phyloP scores from a whole-genome alignment of 2,113 vertebrate genomes.

The Athene cunicularia region DNA sequence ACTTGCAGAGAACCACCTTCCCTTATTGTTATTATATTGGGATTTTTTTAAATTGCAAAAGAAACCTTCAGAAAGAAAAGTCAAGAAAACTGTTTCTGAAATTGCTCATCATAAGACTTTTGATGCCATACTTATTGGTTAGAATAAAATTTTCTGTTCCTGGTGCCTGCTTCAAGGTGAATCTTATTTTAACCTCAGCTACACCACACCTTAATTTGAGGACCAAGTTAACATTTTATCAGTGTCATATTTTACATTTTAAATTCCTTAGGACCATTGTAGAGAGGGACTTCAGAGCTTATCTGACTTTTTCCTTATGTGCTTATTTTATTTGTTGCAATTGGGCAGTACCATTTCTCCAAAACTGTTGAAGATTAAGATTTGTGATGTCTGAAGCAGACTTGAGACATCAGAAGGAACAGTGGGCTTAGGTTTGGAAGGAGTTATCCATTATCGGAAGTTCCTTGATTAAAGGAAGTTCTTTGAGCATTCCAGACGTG shows the following conservation, averaged over 20 bases:
- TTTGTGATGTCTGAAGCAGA: background rate
- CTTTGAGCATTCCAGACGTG: background rate
- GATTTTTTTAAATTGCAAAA: background rate
- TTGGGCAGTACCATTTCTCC: background rate
- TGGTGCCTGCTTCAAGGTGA: background rate
- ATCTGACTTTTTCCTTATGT: rapidly evolving
- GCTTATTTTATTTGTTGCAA: background rate
- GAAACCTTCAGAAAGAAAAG: background rate
- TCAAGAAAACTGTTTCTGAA: background rate
- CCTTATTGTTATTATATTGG: background rate
- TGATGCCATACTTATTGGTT: background rate
- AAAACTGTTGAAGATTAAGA: background rate
- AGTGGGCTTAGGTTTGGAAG: background rate
- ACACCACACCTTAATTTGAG: background rate
- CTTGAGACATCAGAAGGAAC: background rate
- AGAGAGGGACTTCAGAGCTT: background rate
- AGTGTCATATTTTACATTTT: background rate
- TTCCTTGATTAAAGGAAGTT: background rate
- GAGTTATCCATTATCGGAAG: background rate
- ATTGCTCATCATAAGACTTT: background rate
- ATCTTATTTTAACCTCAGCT: background rate
- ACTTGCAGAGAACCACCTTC: background rate
- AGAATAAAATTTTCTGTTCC: background rate
- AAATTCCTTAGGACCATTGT: background rate
- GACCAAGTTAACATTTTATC: background rate